Percentiles rank a stretch among this genome's conserved stretches.
These are phyloP conservation scores for Syrista parreyssii DNA, from an alignment of 2,888 invertebrate species.

Conservation along the genomic window DNA sequence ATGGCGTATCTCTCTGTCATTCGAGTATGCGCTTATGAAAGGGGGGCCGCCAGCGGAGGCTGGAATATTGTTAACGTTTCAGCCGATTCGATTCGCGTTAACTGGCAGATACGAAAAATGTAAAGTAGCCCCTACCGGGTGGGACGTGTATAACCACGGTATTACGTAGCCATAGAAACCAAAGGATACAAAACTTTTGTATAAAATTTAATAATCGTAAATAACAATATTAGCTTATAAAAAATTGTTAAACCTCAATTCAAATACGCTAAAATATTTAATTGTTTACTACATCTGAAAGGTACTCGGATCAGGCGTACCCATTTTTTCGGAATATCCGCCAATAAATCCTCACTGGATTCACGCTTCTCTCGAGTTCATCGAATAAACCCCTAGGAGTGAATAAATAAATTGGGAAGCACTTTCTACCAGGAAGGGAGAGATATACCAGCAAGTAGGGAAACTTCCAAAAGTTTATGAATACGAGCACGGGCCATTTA, in stretches of 20 bases:
- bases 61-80: constrained; percentile 57
- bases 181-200: not conserved
- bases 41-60: constrained; percentile 41
- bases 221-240: not conserved
- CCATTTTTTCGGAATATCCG: not conserved
- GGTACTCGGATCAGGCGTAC: not conserved
- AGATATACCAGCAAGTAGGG: not conserved
- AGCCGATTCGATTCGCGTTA: constrained; percentile 61
- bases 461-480: constrained; percentile 4
- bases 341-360: not conserved
- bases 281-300: not conserved
- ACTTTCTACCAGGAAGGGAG: not conserved
- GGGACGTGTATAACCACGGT: not conserved
- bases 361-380: not conserved
- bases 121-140: not conserved
- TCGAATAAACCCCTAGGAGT: not conserved
- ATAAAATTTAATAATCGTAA: not conserved
- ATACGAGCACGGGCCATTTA: constrained; percentile 40
- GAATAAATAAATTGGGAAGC: not conserved
- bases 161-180: not conserved
- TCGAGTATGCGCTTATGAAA: constrained; percentile 52
- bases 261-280: not conserved
- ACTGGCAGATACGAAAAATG: constrained; percentile 31
- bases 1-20: constrained; percentile 42
- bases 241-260: not conserved